These are phyloP conservation scores for Amblyopsis rosae DNA, from an alignment of 2,113 vertebrate genomes.

Conservation along the genomic window DNA sequence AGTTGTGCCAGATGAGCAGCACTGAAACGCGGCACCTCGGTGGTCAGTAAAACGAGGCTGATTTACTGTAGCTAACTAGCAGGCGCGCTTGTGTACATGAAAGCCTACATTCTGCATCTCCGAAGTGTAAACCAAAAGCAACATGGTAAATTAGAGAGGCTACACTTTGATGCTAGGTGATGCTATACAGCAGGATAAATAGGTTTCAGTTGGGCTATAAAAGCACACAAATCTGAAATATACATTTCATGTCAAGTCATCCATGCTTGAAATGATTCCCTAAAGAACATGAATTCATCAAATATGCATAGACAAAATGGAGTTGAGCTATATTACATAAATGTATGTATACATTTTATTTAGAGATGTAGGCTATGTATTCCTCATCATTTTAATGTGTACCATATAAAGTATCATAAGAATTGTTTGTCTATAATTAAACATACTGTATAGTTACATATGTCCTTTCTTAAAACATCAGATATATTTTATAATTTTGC, in stretches of 20 bases:
- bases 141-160: constrained; percentile 9
- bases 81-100: constrained; percentile 14
- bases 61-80: constrained; percentile 34
- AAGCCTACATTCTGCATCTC: constrained; percentile 44
- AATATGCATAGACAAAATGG: constrained; percentile 1
- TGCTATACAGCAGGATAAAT: constrained; percentile 15
- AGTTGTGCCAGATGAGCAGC: constrained; percentile 75
- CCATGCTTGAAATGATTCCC: background rate
- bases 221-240: constrained; percentile 25
- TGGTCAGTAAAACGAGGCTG: constrained; percentile 55
- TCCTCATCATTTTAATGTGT: no score
- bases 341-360: no score
- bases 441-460: no score
- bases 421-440: no score
- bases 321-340: no score
- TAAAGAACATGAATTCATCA: background rate
- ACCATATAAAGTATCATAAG: no score
- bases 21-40: constrained; percentile 55
- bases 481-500: no score
- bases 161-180: constrained; percentile 7
- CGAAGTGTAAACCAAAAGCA: constrained; percentile 12
- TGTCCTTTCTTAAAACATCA: no score
- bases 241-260: constrained; percentile 15
- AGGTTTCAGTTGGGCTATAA: constrained; percentile 30
- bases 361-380: no score